These are phyloP conservation scores for Metridium senile DNA, from an alignment of 92 coral and sea anemone genomes.

Conservation along the genomic window DNA sequence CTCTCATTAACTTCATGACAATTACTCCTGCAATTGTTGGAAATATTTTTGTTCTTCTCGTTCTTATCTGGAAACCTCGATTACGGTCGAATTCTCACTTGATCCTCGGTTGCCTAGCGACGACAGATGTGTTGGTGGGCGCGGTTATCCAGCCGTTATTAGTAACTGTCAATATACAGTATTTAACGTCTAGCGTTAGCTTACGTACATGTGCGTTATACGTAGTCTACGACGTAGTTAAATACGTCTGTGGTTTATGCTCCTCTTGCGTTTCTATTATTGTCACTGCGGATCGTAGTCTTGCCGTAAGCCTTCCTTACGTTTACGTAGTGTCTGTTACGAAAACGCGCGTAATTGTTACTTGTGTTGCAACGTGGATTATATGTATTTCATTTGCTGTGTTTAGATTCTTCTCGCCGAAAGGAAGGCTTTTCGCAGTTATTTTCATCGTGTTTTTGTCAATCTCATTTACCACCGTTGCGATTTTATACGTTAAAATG, in stretches of 20 bases:
- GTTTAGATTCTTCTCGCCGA: background rate
- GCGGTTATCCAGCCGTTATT: conserved; percentile 1
- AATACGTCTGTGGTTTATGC: conserved; percentile 16
- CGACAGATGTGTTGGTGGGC: conserved; percentile 14
- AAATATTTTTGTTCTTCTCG: background rate
- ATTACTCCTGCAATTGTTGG: conserved; percentile 9
- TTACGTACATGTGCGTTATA: background rate
- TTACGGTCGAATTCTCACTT: conserved; percentile 15
- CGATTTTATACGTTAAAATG: conserved; percentile 13
- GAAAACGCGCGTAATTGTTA: background rate
- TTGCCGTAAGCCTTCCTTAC: conserved; percentile 5
- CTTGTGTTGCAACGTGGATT: background rate
- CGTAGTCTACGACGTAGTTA: conserved; percentile 3
- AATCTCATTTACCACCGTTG: background rate
- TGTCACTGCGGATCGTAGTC: conserved; percentile 12
- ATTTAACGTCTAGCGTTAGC: background rate
- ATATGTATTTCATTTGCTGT: background rate
- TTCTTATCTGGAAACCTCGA: background rate
- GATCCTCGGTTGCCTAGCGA: conserved; percentile 8
- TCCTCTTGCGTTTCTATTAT: conserved; percentile 17
- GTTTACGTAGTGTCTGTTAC: background rate
- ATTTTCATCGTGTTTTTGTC: conserved; percentile 1
- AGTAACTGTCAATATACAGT: conserved; percentile 2
- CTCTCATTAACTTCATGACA: conserved; percentile 6
- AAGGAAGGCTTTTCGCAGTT: background rate